These are phyloP conservation scores for Glareola pratincola DNA, from an alignment of 2,113 vertebrate species.

Conservation along the genomic window DNA sequence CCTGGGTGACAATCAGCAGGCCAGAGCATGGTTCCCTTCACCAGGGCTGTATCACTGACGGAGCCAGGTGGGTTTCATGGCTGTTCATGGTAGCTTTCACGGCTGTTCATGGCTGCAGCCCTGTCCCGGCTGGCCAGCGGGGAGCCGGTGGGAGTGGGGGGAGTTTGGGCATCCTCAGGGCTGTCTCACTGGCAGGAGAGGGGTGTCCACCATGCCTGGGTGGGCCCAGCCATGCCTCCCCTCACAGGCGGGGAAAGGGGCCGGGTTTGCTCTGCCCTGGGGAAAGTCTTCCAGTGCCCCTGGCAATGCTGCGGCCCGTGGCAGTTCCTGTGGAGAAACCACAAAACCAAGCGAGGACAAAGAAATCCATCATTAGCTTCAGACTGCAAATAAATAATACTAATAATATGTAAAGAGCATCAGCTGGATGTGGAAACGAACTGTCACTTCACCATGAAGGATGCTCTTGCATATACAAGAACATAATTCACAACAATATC, in stretches of 20 bases:
- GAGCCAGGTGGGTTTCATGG: neutral
- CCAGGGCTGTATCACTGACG: neutral
- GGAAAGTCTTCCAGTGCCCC: neutral
- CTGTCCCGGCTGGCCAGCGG: neutral
- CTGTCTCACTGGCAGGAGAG: fast-evolving
- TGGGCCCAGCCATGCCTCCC: fast-evolving
- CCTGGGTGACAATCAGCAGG: fast-evolving
- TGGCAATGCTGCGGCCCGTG: neutral
- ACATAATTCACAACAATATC: conserved; percentile 47
- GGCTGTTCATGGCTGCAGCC: fast-evolving
- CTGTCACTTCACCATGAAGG: conserved; percentile 39
- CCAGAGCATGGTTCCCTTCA: neutral
- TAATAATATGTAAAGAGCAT: conserved; percentile 55
- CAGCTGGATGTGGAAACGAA: conserved; percentile 45
- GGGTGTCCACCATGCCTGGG: neutral
- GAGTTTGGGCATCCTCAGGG: fast-evolving
- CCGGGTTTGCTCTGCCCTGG: neutral
- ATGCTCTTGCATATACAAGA: conserved; percentile 43
- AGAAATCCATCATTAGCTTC: conserved; percentile 29
- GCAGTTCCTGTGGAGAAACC: conserved; percentile 35
- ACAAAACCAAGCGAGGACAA: neutral
- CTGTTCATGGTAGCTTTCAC: fast-evolving
- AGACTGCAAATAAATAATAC: conserved; percentile 54
- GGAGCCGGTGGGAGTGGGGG: fast-evolving
- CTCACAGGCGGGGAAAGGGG: neutral